phyloP scores from a whole-genome alignment of 2,888 invertebrate species.

The Pseudoips prasinana region DNA sequence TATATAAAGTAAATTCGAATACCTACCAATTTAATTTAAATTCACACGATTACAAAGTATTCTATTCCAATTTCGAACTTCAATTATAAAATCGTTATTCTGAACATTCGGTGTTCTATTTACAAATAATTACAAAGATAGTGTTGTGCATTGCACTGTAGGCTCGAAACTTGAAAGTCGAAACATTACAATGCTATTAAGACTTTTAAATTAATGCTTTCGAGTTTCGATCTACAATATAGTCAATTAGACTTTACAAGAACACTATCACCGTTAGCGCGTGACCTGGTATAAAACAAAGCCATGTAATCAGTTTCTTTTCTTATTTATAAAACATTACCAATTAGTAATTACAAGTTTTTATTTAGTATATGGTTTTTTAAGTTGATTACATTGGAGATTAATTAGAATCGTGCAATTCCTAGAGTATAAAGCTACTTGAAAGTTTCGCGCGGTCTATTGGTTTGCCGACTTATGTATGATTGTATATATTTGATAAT shows the following conservation, averaged over 20 bases:
- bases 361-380: conserved; percentile 10
- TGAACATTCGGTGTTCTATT: conserved; percentile 12
- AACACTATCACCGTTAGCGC: conserved; percentile 23
- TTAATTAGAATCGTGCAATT: too few species aligned
- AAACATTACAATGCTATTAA: conserved; percentile 21
- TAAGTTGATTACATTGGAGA: too few species aligned
- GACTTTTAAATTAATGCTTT: conserved; percentile 24
- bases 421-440: too few species aligned
- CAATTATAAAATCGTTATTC: conserved; percentile 20
- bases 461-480: too few species aligned
- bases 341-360: conserved; percentile 21
- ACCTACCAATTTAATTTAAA: too few species aligned
- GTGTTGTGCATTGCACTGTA: conserved; percentile 7
- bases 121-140: conserved; percentile 6
- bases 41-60: neutral
- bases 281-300: conserved; percentile 31
- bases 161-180: conserved; percentile 8
- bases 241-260: conserved; percentile 25
- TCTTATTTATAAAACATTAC: conserved; percentile 11
- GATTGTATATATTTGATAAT: too few species aligned
- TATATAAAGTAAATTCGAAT: too few species aligned
- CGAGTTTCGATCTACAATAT: conserved; percentile 10
- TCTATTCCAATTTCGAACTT: conserved; percentile 14
- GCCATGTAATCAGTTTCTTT: conserved; percentile 14
- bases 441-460: too few species aligned